Conservation (phyloP, 1,140 invertebrate genomes). For the Eueides isabella region DNA sequence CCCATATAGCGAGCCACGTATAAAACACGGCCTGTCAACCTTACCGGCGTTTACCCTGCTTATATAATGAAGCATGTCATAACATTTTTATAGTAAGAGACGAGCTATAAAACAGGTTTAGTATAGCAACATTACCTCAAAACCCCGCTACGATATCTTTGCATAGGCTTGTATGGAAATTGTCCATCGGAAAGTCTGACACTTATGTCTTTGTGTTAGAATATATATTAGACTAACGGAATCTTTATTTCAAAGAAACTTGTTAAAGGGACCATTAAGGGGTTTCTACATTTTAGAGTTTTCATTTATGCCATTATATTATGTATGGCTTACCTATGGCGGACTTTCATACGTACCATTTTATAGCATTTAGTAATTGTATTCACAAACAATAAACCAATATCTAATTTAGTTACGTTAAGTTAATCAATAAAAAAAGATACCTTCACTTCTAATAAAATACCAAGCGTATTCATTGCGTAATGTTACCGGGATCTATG, state of each 20-base stretch:
- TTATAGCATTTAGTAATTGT: not conserved
- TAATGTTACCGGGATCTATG: not conserved
- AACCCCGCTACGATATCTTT: slow-evolving; percentile 38
- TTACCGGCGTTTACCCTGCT: slow-evolving; percentile 54
- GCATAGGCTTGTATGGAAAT: not conserved
- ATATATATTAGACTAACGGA: not conserved
- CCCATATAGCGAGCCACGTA: slow-evolving; percentile 41
- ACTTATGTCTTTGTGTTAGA: slow-evolving; percentile 13
- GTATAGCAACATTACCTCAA: slow-evolving; percentile 49
- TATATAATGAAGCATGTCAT: slow-evolving; percentile 62
- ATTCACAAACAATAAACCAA: too few relatives aligned
- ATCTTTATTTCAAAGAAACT: not conserved
- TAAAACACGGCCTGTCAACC: slow-evolving; percentile 65
- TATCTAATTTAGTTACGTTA: not conserved
- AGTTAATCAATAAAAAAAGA: not conserved
- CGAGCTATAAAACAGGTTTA: slow-evolving; percentile 61
- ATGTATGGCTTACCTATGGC: too few relatives aligned
- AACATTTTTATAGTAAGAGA: slow-evolving; percentile 71
- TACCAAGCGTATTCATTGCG: not conserved
- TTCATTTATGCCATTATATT: not conserved
- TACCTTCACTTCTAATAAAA: not conserved
- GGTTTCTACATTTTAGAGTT: slow-evolving; percentile 4
- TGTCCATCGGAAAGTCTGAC: slow-evolving; percentile 16
- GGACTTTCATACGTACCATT: not conserved
- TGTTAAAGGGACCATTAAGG: not conserved